Evolutionary conservation across 2,113 vertebrate species (phyloP).

Genomic region (Mola mola): DNA sequence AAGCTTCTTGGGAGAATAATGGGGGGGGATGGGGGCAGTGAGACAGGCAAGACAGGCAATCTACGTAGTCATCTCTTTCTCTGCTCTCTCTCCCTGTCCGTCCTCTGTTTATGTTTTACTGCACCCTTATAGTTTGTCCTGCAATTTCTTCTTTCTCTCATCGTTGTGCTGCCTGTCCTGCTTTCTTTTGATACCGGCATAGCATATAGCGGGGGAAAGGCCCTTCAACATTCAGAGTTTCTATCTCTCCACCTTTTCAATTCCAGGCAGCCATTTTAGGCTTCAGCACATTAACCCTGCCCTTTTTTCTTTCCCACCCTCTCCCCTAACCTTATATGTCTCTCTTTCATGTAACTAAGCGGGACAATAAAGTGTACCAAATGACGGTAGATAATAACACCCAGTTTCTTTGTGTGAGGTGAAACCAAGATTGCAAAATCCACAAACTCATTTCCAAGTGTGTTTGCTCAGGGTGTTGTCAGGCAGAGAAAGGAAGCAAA

Average conservation of each 20-base stretch:
- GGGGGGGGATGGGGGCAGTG: conserved; percentile 42
- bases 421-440: conserved; percentile 29
- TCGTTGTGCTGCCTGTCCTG: conserved; percentile 24
- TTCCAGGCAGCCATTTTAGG: conserved; percentile 70
- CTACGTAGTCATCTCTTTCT: conserved; percentile 58
- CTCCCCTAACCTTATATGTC: neutral
- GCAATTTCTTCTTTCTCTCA: conserved; percentile 43
- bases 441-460: conserved; percentile 18
- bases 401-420: conserved; percentile 7
- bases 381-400: conserved; percentile 3
- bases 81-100: conserved; percentile 28
- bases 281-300: conserved; percentile 16
- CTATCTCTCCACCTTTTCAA: conserved; percentile 44
- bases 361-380: neutral
- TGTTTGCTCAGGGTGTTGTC: conserved; percentile 66
- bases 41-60: conserved; percentile 55
- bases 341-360: conserved; percentile 5
- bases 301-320: neutral
- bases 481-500: conserved; percentile 37
- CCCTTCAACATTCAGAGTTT: conserved; percentile 15
- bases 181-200: conserved; percentile 19
- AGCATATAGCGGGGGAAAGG: neutral
- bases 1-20: conserved; percentile 75
- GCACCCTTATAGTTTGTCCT: conserved; percentile 41
- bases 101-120: conserved; percentile 20